phyloP scores from a whole-genome alignment of 2,113 vertebrate species.

The Xyrauchen texanus region DNA sequence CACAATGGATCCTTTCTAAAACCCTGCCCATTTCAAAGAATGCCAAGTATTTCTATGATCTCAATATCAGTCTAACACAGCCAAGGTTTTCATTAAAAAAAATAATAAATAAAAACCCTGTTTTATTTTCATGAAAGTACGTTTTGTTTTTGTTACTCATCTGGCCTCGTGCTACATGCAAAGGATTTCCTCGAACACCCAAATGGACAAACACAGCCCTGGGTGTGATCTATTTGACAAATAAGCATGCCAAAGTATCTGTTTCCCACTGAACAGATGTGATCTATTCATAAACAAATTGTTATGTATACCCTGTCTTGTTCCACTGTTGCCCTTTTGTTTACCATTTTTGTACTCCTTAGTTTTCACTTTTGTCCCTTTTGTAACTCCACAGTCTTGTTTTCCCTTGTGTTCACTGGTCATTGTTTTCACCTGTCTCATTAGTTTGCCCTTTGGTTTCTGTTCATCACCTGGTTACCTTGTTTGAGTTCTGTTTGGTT shows the following conservation, averaged over 20 bases:
- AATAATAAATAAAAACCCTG: background rate
- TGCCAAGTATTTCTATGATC: background rate
- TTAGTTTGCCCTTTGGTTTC: no score
- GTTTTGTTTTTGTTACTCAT: background rate
- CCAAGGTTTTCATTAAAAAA: background rate
- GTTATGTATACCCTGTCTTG: no score
- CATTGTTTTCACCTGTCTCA: no score
- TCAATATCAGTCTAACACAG: background rate
- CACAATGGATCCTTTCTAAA: background rate
- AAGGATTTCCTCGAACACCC: background rate
- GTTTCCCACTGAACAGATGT: background rate
- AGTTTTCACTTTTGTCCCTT: no score
- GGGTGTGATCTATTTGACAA: background rate
- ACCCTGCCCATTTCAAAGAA: slow-evolving; percentile 21
- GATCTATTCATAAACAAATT: background rate
- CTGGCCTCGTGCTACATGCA: background rate
- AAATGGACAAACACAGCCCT: background rate
- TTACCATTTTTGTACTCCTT: no score
- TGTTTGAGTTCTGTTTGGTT: no score
- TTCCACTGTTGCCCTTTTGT: no score
- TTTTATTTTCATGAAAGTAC: background rate
- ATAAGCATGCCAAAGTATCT: background rate
- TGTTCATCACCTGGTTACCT: no score
- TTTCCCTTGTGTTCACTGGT: no score
- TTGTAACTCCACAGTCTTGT: no score